Base-by-base conservation (phyloP, 2,888 invertebrate genomes). In the Gnatocerus cornutus region DNA sequence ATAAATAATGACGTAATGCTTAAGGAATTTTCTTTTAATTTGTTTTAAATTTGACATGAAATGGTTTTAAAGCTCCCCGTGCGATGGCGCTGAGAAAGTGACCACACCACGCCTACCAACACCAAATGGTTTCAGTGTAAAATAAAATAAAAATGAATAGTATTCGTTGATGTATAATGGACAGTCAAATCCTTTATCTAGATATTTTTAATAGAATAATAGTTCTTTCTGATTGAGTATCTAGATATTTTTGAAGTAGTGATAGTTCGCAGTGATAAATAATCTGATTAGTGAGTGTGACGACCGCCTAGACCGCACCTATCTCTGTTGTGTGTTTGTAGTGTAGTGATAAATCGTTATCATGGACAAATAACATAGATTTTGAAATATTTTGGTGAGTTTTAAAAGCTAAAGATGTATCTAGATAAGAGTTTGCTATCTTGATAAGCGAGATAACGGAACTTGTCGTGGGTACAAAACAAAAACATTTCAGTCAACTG, bases 291-390 rank as follows among this genome's bases (percentile, higher is more conserved):
- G 62, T 58, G 61, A 72, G 69, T 75, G 72, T 74, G 77, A 74
- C 74, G 73, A 77, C 73, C 74, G 72, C 72, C 75, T 75, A 77
- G 79, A 81, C 83, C 83, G 83, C 83, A 83, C 83, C 83, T 84
- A 81, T 82, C 78, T 76, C 78, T 78, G 79, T 81, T 78, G 75
- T 79, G 76, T 74, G 73, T 74, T 76, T 76, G 77, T 83, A 78
- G 80, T 76, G 77, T 79, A 80, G 79, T 79, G 80, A 76, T 73
- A 64, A 79, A 79, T 79, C 80, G 82, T 81, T 81, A 83, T 82
- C 81, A 81, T 77, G 80, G 80, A 77, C 74, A 79, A 79, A 77
- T 79, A 76, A 73, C 77, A 70, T 76, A 68, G 68, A 68, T 76
- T 78, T 72, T 74, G 69, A 76, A 74, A 72, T 77, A 78, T 78